Evolutionary conservation across 2,888 invertebrate genomes (phyloP), one percentile per base, ranked within the genome.

Genomic region (Himalopsyche anomala): DNA sequence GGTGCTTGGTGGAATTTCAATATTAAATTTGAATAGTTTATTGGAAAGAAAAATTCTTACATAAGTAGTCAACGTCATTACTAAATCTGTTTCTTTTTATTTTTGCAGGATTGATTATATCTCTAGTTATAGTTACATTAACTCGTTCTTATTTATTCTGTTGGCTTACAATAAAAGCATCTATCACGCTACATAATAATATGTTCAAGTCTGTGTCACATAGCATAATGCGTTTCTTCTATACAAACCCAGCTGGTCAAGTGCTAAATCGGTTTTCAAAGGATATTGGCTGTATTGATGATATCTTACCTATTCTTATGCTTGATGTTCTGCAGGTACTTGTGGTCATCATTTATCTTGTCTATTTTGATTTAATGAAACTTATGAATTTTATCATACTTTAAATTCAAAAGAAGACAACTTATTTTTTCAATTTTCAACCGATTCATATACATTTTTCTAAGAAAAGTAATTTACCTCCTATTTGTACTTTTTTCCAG

Each of bases 231-330:
- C 92, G 94, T 38, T 98, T 98, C 92, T 98, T 98, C 91, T 96
- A 97, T 90, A 95, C 94, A 5, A 97, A 97, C 91, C 96, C 97
- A 0, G 95, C 96, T 17, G 97, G 97, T 54, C 94, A 96, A 38
- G 96, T 97, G 89, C 93, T 97, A 83, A 97, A 97, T 91, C 92
- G 97, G 84, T 97, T 97, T 91, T 96, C 97, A 0, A 97, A 97
- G 90, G 97, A 97, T 90, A 95, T 97, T 91, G 96, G 96, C 0
- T 93, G 95, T 3, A 94, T 97, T 82, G 96, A 97, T 90, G 96
- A 96, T 91, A 92, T 94, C n/a, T 91, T 97, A 83, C 96, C 96
- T 0, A 91, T 93, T 86, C 94, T 95, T 90, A 94, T 94, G 90
- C 91, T 95, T 82, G 95, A 96, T 90, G 94, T 95, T 85, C 93